A percentile compares a stretch with the other conserved stretches of the same genome.
phyloP scores from a whole-genome alignment of 2,113 vertebrate genomes.

The Drymodes brunneopygia region DNA sequence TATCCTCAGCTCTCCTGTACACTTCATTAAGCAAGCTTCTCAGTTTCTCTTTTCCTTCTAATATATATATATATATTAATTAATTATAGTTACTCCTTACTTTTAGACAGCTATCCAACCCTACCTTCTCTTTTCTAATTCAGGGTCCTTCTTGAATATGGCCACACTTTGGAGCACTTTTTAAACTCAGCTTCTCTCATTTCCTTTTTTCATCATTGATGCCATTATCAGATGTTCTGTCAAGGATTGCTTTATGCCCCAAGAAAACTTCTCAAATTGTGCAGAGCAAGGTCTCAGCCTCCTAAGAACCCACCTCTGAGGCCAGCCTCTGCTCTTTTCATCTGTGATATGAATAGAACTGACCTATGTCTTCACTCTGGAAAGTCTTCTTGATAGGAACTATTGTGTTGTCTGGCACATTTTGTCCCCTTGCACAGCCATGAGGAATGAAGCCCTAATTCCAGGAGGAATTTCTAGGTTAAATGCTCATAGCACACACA shows the following conservation, averaged over 20 bases:
- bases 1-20: neutral
- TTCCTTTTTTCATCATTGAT: neutral
- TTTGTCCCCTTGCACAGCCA: neutral
- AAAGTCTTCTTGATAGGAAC: neutral
- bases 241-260: neutral
- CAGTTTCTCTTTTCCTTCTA: neutral
- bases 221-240: neutral
- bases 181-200: neutral
- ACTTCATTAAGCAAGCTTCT: neutral
- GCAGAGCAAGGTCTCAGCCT: neutral
- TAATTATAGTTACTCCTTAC: neutral
- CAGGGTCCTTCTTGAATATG: neutral
- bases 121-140: neutral
- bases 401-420: neutral
- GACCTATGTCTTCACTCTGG: neutral
- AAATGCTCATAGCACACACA: neutral
- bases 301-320: neutral
- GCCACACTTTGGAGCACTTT: neutral
- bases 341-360: neutral
- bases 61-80: too few relatives aligned
- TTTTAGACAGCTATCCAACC: neutral
- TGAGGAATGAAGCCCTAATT: neutral
- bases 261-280: neutral
- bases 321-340: neutral
- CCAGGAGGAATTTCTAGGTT: neutral